Conservation (phyloP, 2,113 vertebrate genomes). For the Cyprinodon variegatus region DNA sequence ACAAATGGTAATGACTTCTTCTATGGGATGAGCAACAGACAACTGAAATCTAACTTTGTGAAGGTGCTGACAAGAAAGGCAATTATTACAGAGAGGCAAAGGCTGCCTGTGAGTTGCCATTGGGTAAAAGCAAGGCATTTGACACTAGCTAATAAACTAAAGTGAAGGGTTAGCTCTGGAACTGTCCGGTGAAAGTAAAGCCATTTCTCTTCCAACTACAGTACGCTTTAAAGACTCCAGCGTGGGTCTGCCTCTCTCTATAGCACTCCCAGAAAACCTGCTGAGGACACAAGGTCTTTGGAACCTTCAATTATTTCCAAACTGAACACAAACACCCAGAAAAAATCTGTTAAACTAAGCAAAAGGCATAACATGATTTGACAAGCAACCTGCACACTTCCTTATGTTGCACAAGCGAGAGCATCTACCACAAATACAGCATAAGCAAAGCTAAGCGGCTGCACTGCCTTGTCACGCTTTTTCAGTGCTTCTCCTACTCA, state of each 20-base stretch:
- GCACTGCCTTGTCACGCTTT: slow-evolving; percentile 36
- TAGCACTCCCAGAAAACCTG: slow-evolving; percentile 17
- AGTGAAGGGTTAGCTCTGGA: slow-evolving; percentile 47
- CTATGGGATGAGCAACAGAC: slow-evolving; percentile 38
- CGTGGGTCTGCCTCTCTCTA: slow-evolving; percentile 21
- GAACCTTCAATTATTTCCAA: slow-evolving; percentile 4
- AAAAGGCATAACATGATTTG: slow-evolving; percentile 28
- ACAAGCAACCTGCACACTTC: slow-evolving; percentile 32
- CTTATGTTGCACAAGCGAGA: slow-evolving; percentile 42
- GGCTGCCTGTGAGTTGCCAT: slow-evolving; percentile 15
- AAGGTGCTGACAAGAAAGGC: slow-evolving; percentile 51
- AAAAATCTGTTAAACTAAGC: slow-evolving; percentile 22
- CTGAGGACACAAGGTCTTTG: slow-evolving; percentile 14
- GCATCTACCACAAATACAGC: slow-evolving; percentile 42
- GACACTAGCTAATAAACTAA: slow-evolving; percentile 48
- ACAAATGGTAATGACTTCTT: slow-evolving; percentile 41
- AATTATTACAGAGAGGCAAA: slow-evolving; percentile 28
- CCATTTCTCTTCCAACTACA: slow-evolving; percentile 50
- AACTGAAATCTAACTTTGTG: slow-evolving; percentile 34
- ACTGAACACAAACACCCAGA: not conserved
- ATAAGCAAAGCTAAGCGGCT: slow-evolving; percentile 54
- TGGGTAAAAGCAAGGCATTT: slow-evolving; percentile 10
- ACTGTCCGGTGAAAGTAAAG: slow-evolving; percentile 44
- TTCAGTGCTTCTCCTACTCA: slow-evolving; percentile 59
- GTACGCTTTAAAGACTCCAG: slow-evolving; percentile 38